These are phyloP conservation scores for Auanema freiburgensis DNA, from an alignment of 2,888 invertebrate genomes.

Conservation along the genomic window DNA sequence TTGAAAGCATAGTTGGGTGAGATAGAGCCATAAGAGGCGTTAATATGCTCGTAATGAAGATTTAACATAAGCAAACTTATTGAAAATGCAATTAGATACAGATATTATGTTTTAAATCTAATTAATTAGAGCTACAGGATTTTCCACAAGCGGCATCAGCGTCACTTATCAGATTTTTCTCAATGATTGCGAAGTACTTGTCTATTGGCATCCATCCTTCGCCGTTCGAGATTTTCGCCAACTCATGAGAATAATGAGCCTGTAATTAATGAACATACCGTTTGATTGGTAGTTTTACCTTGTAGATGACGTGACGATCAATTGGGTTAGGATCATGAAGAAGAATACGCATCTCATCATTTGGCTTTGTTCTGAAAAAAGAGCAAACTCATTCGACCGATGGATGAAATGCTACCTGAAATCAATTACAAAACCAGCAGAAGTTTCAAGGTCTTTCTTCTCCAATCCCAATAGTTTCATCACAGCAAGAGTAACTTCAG, in stretches of 20 bases:
- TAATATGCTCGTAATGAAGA: no score
- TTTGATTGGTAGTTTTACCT: conserved; percentile 8
- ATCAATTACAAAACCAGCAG: conserved; percentile 38
- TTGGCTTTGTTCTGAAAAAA: conserved; percentile 15
- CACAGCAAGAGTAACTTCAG: conserved; percentile 30
- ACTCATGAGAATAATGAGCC: neutral
- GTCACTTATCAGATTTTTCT: neutral
- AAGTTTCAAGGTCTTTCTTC: conserved; percentile 27
- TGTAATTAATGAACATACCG: neutral
- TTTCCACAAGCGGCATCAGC: no score
- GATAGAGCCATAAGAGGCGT: no score
- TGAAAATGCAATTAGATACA: no score
- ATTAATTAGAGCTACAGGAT: no score
- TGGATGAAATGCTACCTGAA: conserved; percentile 11
- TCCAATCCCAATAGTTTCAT: conserved; percentile 28
- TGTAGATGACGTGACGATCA: conserved; percentile 37
- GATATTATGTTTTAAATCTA: no score
- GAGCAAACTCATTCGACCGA: neutral
- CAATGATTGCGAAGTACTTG: neutral
- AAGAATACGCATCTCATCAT: conserved; percentile 24
- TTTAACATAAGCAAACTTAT: no score
- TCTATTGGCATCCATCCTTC: conserved; percentile 4
- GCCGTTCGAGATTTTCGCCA: neutral
- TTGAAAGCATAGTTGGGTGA: no score
- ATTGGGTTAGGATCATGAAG: conserved; percentile 43